Evolutionary conservation across 2,797 vertebrate genomes (phyloP), one percentile per base, ranked within the genome.

Genomic region (Manis javanica): DNA sequence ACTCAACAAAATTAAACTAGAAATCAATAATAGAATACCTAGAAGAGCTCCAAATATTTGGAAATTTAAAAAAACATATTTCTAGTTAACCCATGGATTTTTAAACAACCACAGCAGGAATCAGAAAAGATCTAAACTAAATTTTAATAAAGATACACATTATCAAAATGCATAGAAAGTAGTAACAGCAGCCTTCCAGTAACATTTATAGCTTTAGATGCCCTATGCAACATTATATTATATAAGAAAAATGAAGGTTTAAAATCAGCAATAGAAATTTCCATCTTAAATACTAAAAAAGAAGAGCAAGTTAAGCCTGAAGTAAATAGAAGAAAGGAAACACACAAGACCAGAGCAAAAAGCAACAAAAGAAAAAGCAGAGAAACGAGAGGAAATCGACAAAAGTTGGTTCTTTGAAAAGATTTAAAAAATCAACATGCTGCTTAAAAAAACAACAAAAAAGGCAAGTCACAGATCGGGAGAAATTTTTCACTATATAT

Each of bases 221-320:
- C 9, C 57, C 46, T 37, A 64, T 24, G 29, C 46, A 55, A 34
- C 55, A 81, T 68, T 51, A 26, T 55, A 64, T 46, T 34, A 61
- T 24, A 77, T 92, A 16, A 46, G 3, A 42, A 42, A 88, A 82
- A 55, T 9, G 12, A 79, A 79, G 42, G 42, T 55, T 81, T 82
- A 93, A 87, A 72, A 53, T 72, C n/a, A 61, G n/a, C 42, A 16
- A 64, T 64, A 64, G 63, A 64, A 74, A 93, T 74, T 87, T 82
- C 34, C 34, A 72, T 21, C 34, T 93, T 82, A 42, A 31, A 57
- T 64, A 42, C 13, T 49, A 66, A 91, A 86, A 81, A 64, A 21
- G 26, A 72, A 21, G 34, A 87, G 29, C 8, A 72, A 72, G 88
- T 34, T 82, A 88, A 46, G 34, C 29, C 37, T 81, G 57, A 93